Conservation (phyloP, 2,797 vertebrate genomes). For the Thunnus albacares region DNA sequence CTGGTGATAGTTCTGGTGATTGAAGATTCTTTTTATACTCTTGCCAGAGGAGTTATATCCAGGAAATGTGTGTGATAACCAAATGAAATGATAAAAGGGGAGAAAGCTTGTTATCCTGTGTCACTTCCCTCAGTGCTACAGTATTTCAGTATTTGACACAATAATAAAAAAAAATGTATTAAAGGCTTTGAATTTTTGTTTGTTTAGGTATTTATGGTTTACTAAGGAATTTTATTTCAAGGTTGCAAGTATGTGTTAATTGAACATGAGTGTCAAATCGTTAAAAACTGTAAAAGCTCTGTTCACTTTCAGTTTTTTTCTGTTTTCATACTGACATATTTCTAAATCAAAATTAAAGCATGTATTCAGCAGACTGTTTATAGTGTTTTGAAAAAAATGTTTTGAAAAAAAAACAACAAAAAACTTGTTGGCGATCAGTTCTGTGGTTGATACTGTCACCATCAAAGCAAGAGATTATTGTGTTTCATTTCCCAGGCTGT, state of each 20-base stretch:
- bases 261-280: neutral
- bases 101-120: neutral
- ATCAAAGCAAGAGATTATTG: too few relatives aligned
- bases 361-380: too few relatives aligned
- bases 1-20: constrained; percentile 13
- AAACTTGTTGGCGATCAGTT: neutral
- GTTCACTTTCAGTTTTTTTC: neutral
- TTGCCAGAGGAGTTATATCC: neutral
- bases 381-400: too few relatives aligned
- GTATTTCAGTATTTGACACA: neutral
- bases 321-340: neutral
- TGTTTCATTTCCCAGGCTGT: too few relatives aligned
- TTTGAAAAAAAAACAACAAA: too few relatives aligned
- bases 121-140: neutral
- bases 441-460: too few relatives aligned
- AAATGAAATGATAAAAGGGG: neutral
- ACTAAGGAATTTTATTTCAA: neutral
- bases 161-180: neutral
- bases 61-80: neutral
- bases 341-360: neutral
- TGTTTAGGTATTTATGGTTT: neutral
- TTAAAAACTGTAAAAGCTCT: neutral
- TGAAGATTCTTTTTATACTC: constrained; percentile 28
- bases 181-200: neutral
- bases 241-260: neutral